Conservation (phyloP, 2,888 invertebrate species). For the Ypsolopha scabrella region DNA sequence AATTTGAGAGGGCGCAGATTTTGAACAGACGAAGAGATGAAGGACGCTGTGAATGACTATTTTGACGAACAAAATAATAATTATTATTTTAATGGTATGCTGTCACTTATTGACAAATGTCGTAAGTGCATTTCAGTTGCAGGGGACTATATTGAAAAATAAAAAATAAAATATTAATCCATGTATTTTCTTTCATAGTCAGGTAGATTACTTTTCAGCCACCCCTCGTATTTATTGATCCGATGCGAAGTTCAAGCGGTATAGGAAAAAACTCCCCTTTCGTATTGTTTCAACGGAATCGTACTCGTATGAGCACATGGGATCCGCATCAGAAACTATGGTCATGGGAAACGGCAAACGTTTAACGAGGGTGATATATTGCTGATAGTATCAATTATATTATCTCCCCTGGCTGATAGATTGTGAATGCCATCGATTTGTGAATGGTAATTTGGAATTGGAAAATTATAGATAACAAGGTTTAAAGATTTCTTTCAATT, state of each 20-base stretch:
- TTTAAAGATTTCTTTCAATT: conserved; percentile 20
- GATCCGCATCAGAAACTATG: conserved; percentile 8
- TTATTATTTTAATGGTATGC: too few species aligned
- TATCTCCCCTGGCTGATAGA: conserved; percentile 37
- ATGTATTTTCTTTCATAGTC: too few species aligned
- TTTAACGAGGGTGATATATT: conserved; percentile 55
- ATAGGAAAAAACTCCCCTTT: conserved; percentile 32
- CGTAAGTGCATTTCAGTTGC: too few species aligned
- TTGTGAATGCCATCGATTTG: conserved; percentile 20
- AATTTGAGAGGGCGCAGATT: too few species aligned
- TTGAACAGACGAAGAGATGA: too few species aligned
- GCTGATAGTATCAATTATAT: conserved; percentile 54
- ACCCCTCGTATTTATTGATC: conserved; percentile 60
- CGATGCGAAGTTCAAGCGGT: conserved; percentile 34
- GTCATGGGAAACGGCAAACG: conserved; percentile 42
- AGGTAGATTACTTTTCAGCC: too few species aligned
- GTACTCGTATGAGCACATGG: conserved; percentile 4
- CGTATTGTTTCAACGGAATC: conserved; percentile 33
- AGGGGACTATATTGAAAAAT: too few species aligned
- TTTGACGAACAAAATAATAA: too few species aligned
- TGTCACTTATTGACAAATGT: too few species aligned
- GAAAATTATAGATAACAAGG: conserved; percentile 28
- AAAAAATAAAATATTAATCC: too few species aligned
- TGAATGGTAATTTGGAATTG: conserved; percentile 21
- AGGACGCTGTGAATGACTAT: too few species aligned